Evolutionary conservation across 2,797 vertebrate species (phyloP).

Genomic region (Sarcophilus harrisii): DNA sequence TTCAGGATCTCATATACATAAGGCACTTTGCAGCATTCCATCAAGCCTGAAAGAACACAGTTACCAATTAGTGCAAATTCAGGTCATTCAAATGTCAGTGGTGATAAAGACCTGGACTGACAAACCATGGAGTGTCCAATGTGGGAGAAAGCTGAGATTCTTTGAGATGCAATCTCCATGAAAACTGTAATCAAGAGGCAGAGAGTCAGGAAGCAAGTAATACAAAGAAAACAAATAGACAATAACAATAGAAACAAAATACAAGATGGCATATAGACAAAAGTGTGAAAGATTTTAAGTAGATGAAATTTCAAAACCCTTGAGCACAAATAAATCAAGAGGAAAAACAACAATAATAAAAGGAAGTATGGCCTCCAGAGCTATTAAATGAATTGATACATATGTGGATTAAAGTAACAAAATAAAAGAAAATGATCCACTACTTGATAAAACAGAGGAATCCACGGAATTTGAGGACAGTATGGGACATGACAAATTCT

Average conservation of each 20-base stretch:
- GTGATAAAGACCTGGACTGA: neutral
- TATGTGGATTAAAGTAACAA: neutral
- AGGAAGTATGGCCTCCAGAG: too few relatives aligned
- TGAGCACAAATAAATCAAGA: neutral
- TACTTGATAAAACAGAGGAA: neutral
- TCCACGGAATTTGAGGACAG: neutral
- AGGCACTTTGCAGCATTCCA: neutral
- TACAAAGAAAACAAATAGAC: neutral
- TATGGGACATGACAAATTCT: neutral
- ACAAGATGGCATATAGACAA: neutral
- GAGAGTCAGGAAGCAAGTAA: neutral
- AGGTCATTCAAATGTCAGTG: neutral
- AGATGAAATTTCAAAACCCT: neutral
- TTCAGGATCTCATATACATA: neutral
- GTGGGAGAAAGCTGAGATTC: neutral
- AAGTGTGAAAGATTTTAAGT: neutral
- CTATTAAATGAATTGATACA: neutral
- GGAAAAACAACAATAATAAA: neutral
- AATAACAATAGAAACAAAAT: too few relatives aligned
- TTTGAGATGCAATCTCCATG: neutral
- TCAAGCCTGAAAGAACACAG: neutral
- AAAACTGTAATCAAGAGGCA: neutral
- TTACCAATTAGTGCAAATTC: neutral
- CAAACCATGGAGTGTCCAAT: neutral
- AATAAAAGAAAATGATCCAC: neutral